Base-by-base conservation (phyloP, 2,888 invertebrate genomes). In the Platycheirus albimanus region DNA sequence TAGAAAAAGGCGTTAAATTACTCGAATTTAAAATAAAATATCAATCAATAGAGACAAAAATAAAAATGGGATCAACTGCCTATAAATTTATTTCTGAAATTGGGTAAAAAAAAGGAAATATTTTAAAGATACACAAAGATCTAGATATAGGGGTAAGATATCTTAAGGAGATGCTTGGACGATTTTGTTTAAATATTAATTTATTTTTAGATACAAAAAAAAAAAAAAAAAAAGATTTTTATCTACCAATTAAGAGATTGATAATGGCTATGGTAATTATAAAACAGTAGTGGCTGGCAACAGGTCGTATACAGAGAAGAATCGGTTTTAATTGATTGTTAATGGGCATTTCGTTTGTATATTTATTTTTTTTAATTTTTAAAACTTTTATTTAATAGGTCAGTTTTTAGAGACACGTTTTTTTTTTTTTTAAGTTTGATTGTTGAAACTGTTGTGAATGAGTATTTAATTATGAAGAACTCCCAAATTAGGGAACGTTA, bases 201-300 rank as follows among this genome's bases (percentile, higher is more conserved):
- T 45, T n/a, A 20, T 36, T 45, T 52, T 28, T 11, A 5, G 4
- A 38, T 24, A 4, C 3, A 19, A 43, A 41, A 38, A 10, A 33
- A 8, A 66, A 41, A 67, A 47, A 69, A 1, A 13, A 4, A 15
- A 43, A 38, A 52, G 77, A 81, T 81, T 36, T 41, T 33, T 66
- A 81, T 81, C 81, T 71, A 47, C 77, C 61, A 81, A 77, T 81
- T 71, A 77, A 67, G 66, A 71, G 77, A 77, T 81, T 58, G 76
- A 70, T 76, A 58, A 69, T 69, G 58, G 6, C 15, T 8, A 20
- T 11, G 30, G 45, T 63, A 56, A 76, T 52, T 63, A 47, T 63
- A 51, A 28, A 69, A 54, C 66, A 67, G 71, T 30, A 76, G 71
- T 49, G 13, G 7, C 20, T 51, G 15, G 13, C 17, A 63, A 56